Conservation (phyloP, 2,113 vertebrate species). For the Tympanuchus pallidicinctus region DNA sequence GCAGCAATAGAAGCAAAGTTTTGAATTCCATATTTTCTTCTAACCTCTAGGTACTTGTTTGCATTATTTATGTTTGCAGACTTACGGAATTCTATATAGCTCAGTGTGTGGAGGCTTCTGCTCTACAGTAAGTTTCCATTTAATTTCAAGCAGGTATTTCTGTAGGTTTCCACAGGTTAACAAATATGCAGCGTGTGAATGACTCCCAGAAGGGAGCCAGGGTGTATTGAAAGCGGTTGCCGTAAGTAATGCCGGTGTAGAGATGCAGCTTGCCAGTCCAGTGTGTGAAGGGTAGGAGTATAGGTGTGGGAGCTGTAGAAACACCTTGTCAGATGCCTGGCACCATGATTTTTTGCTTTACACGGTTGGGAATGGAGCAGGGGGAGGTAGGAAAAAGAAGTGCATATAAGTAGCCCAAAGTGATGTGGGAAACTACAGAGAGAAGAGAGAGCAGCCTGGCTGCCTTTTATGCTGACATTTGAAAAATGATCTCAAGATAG, state of each 20-base stretch:
- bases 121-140: not conserved
- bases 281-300: not conserved
- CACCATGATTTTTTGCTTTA: not conserved
- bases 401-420: not conserved
- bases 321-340: not conserved
- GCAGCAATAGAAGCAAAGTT: not conserved
- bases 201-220: not conserved
- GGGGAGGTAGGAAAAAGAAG: not conserved
- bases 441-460: not conserved
- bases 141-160: not conserved
- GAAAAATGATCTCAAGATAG: slow-evolving; percentile 30
- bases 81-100: not conserved
- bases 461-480: slow-evolving; percentile 6
- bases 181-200: fast-evolving
- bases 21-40: not conserved
- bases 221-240: not conserved
- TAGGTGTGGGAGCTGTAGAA: not conserved
- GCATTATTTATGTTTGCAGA: not conserved
- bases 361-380: not conserved
- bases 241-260: not conserved
- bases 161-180: not conserved
- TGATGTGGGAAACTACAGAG: not conserved
- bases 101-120: not conserved
- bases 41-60: not conserved
- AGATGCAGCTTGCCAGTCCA: not conserved